Percentiles rank a stretch among this genome's conserved stretches.
phyloP scores from a whole-genome alignment of 2,797 vertebrate genomes.

The Pampus argenteus region DNA sequence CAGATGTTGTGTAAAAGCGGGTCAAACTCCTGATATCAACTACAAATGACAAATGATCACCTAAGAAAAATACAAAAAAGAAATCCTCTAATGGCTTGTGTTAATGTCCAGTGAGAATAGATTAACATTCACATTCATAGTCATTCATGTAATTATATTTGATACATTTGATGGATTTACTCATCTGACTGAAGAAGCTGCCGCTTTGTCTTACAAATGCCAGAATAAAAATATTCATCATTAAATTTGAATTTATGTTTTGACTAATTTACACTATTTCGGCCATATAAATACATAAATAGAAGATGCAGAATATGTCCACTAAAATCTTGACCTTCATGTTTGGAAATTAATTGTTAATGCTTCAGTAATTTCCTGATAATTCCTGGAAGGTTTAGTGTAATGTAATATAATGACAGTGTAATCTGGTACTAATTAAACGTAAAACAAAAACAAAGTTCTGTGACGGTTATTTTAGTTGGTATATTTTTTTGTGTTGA shows the following conservation, averaged over 20 bases:
- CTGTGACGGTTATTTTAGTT: background rate
- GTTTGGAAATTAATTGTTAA: background rate
- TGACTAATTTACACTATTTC: background rate
- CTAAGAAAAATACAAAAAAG: slow-evolving; percentile 42
- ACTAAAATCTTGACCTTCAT: background rate
- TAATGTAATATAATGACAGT: no score
- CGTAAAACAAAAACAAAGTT: background rate
- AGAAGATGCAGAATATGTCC: background rate
- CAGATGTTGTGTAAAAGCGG: slow-evolving; percentile 77
- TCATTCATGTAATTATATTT: slow-evolving; percentile 24
- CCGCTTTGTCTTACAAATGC: slow-evolving; percentile 16
- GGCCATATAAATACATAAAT: background rate
- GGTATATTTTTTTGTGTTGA: background rate
- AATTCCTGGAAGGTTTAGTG: background rate
- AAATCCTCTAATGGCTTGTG: slow-evolving; percentile 24
- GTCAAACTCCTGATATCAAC: slow-evolving; percentile 55
- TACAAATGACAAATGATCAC: slow-evolving; percentile 49
- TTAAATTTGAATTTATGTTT: background rate
- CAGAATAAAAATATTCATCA: background rate
- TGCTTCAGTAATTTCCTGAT: background rate
- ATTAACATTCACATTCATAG: slow-evolving; percentile 33
- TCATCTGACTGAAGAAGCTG: slow-evolving; percentile 27
- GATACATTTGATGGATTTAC: slow-evolving; percentile 23
- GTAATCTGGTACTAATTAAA: background rate
- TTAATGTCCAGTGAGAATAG: slow-evolving; percentile 25